A percentile compares a stretch with the other conserved stretches of the same genome.
Conservation (phyloP, 2,113 vertebrate species). For the Cathartes aura region DNA sequence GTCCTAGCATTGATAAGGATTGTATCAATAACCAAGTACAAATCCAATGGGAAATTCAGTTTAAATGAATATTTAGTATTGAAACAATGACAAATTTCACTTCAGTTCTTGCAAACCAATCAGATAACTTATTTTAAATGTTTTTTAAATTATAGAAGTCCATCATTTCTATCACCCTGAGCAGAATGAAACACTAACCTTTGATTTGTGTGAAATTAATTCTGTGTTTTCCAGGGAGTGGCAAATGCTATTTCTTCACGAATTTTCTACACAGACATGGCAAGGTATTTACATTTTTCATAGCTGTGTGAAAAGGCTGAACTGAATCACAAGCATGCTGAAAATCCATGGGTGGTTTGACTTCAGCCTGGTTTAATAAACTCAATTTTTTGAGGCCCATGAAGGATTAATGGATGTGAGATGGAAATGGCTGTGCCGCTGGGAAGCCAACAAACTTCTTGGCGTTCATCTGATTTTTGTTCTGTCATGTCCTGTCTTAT, state of each 20-base stretch:
- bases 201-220: not conserved
- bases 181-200: not conserved
- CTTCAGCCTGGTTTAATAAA: slow-evolving; percentile 11
- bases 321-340: not conserved
- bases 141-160: not conserved
- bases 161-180: not conserved
- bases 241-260: not conserved
- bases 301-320: not conserved
- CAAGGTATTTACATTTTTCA: not conserved
- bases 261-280: not conserved
- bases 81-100: not conserved
- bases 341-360: not conserved
- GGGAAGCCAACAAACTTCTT: not conserved
- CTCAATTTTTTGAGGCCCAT: not conserved
- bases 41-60: not conserved
- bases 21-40: not conserved
- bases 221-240: not conserved
- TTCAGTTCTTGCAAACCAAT: not conserved
- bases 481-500: not conserved
- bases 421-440: not conserved
- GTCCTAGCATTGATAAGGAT: slow-evolving; percentile 18
- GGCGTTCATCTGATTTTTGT: not conserved
- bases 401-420: not conserved
- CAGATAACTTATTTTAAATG: not conserved
- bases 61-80: not conserved